Evolutionary conservation across 2,797 vertebrate genomes (phyloP).

Genomic region (Masticophis lateralis): DNA sequence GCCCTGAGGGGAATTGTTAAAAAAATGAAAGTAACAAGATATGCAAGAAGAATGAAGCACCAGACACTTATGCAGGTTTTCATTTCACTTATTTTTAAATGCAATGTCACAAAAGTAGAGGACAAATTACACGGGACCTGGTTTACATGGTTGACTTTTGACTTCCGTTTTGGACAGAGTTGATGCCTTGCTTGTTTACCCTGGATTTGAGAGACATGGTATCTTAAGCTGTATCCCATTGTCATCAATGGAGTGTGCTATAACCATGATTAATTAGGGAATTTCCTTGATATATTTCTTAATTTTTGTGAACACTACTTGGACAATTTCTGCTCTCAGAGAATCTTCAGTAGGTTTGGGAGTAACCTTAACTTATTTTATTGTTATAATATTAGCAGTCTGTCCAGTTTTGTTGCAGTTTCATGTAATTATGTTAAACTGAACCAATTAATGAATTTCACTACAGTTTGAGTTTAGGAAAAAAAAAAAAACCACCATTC

Average conservation of each 20-base stretch:
- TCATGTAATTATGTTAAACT: conserved; percentile 51
- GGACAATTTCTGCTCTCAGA: conserved; percentile 66
- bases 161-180: conserved; percentile 60
- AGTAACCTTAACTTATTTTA: conserved; percentile 72
- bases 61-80: conserved; percentile 71
- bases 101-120: conserved; percentile 46
- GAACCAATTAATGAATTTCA: conserved; percentile 75
- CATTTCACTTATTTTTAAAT: conserved; percentile 64
- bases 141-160: conserved; percentile 52
- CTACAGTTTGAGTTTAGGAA: conserved; percentile 70
- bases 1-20: conserved; percentile 52
- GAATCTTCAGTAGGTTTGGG: conserved; percentile 57
- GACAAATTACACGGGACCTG: conserved; percentile 54
- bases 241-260: conserved; percentile 49
- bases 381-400: conserved; percentile 65
- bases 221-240: conserved; percentile 59
- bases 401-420: conserved; percentile 63
- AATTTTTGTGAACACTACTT: conserved; percentile 76
- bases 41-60: conserved; percentile 77
- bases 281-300: conserved; percentile 64
- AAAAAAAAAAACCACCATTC: conserved; percentile 42
- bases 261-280: conserved; percentile 55
- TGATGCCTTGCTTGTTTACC: conserved; percentile 68
- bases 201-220: conserved; percentile 59
- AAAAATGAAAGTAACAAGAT: conserved; percentile 72